Conservation (phyloP, 2,797 vertebrate genomes). For the Chanos chanos region DNA sequence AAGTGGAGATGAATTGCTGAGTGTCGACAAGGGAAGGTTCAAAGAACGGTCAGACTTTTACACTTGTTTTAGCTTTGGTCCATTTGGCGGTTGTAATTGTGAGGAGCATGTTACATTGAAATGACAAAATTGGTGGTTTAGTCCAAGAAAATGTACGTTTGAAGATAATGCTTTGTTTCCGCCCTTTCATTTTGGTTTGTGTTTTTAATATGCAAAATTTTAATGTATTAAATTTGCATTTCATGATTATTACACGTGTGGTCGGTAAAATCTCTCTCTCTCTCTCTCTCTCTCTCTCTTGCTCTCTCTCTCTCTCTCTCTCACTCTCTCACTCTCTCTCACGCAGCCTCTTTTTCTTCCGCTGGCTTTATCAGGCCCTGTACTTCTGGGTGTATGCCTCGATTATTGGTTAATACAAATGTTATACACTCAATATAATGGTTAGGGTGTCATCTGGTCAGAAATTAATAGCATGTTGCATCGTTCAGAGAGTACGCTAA, state of each 20-base stretch:
- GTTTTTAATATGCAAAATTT: no score
- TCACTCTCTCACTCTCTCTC: neutral
- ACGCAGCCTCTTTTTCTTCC: neutral
- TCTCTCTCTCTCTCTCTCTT: conserved; percentile 10
- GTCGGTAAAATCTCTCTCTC: neutral
- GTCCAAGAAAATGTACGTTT: no score
- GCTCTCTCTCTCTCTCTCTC: conserved; percentile 2
- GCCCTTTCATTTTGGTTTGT: no score
- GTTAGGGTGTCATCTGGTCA: conserved; percentile 32
- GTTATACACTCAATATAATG: conserved; percentile 26
- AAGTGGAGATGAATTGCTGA: neutral
- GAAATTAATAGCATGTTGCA: conserved; percentile 43
- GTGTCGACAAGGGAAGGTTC: neutral
- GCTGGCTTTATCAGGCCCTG: neutral
- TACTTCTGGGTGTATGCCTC: conserved; percentile 6
- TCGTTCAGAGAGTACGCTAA: conserved; percentile 19
- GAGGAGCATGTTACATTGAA: no score
- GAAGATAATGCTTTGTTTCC: no score
- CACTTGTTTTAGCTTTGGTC: no score
- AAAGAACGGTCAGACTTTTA: neutral
- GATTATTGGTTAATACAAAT: conserved; percentile 20
- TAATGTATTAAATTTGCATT: no score
- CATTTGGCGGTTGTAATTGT: no score
- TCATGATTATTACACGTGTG: no score
- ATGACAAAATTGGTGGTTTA: no score